Conservation (phyloP, 2,113 vertebrate species). For the Podarcis muralis region DNA sequence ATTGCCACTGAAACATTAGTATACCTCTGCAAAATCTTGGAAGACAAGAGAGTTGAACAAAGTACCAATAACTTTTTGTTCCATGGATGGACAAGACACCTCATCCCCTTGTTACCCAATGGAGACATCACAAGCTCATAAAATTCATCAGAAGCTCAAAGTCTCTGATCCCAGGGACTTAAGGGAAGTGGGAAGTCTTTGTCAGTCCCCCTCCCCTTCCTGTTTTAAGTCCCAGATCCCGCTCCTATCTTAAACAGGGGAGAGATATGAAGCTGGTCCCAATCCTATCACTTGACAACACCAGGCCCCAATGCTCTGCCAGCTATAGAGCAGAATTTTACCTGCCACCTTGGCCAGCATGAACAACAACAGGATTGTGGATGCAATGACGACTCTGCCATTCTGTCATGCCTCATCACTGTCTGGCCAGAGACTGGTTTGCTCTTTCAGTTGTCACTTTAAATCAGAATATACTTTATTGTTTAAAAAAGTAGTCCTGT, state of each 20-base stretch:
- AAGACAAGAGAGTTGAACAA: neutral
- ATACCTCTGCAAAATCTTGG: too few relatives aligned
- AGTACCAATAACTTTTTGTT: neutral
- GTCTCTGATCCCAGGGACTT: too few relatives aligned
- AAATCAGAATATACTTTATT: conserved; percentile 45
- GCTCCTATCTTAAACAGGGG: too few relatives aligned
- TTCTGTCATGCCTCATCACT: too few relatives aligned
- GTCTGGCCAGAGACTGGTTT: too few relatives aligned
- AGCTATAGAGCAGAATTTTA: neutral
- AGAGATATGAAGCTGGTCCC: too few relatives aligned
- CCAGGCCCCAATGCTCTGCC: too few relatives aligned
- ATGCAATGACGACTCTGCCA: neutral
- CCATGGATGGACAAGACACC: neutral
- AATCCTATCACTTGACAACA: too few relatives aligned
- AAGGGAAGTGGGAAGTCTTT: too few relatives aligned
- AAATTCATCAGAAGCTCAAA: neutral
- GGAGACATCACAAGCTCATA: neutral
- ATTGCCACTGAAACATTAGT: neutral
- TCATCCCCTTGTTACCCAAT: neutral
- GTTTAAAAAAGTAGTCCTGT: conserved; percentile 36
- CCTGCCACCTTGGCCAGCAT: neutral
- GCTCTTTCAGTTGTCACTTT: conserved; percentile 7
- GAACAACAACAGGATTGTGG: neutral
- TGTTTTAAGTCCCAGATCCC: too few relatives aligned
- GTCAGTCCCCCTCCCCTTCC: too few relatives aligned